Percentiles rank a stretch among this genome's conserved stretches.
Evolutionary conservation across 2,797 vertebrate genomes (phyloP).

Genomic region (Bufotes viridis): DNA sequence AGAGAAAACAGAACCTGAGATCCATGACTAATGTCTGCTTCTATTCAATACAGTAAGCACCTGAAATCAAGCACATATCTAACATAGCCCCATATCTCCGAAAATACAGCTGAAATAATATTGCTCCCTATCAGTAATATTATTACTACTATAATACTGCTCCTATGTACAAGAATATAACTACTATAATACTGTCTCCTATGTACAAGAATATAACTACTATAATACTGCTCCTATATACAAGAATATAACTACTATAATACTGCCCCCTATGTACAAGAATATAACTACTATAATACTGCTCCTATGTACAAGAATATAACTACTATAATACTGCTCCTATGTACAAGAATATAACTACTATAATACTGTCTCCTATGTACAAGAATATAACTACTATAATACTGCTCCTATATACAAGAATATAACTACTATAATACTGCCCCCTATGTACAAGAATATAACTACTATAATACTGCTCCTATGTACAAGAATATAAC

Average conservation of each 20-base stretch:
- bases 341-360: background rate
- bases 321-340: background rate
- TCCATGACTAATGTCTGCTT: background rate
- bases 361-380: background rate
- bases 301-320: too few relatives aligned
- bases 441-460: too few relatives aligned
- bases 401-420: background rate
- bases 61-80: background rate
- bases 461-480: too few relatives aligned
- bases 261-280: background rate
- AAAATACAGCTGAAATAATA: background rate
- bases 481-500: background rate
- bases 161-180: background rate
- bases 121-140: background rate
- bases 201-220: background rate
- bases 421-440: too few relatives aligned
- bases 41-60: background rate
- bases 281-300: constrained; percentile 7
- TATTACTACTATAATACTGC: background rate
- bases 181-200: background rate
- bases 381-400: background rate
- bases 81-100: background rate
- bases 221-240: background rate
- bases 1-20: too few relatives aligned
- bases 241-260: background rate